Evolutionary conservation across 2,888 invertebrate species (phyloP).

Genomic region (Rhagium mordax): DNA sequence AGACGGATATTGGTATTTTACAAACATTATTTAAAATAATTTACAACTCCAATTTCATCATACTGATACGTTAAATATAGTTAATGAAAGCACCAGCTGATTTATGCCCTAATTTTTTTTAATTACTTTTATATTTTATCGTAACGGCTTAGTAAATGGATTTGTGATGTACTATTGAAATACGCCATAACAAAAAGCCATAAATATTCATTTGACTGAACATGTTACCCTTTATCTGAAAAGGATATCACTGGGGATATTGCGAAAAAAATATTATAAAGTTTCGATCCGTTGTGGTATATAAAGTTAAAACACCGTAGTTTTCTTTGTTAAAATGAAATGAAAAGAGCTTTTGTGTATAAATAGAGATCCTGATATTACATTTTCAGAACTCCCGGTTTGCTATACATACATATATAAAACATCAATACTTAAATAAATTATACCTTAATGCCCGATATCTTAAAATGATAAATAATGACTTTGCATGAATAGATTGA

Average conservation of each 20-base stretch:
- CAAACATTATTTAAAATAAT: not conserved
- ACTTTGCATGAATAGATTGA: too few relatives aligned
- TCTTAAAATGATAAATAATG: too few relatives aligned
- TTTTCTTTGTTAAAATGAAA: not conserved
- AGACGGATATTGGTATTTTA: too few relatives aligned
- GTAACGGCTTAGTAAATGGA: conserved; percentile 13
- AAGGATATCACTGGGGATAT: not conserved
- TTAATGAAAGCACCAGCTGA: not conserved
- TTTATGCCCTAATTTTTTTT: not conserved
- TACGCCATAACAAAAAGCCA: conserved; percentile 22
- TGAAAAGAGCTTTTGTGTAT: not conserved
- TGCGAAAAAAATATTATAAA: conserved; percentile 5
- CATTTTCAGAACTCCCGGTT: not conserved
- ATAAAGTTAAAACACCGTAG: not conserved
- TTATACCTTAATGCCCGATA: too few relatives aligned
- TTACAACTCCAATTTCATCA: not conserved
- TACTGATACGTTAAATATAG: not conserved
- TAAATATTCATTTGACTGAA: conserved; percentile 16
- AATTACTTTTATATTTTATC: conserved; percentile 19
- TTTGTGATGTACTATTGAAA: conserved; percentile 16
- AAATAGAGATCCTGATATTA: not conserved
- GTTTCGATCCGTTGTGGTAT: not conserved
- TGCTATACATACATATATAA: too few relatives aligned
- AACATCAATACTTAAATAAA: too few relatives aligned
- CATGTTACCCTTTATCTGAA: conserved; percentile 12